Evolutionary conservation across 2,888 invertebrate genomes (phyloP).

Genomic region (Aelia acuminata): DNA sequence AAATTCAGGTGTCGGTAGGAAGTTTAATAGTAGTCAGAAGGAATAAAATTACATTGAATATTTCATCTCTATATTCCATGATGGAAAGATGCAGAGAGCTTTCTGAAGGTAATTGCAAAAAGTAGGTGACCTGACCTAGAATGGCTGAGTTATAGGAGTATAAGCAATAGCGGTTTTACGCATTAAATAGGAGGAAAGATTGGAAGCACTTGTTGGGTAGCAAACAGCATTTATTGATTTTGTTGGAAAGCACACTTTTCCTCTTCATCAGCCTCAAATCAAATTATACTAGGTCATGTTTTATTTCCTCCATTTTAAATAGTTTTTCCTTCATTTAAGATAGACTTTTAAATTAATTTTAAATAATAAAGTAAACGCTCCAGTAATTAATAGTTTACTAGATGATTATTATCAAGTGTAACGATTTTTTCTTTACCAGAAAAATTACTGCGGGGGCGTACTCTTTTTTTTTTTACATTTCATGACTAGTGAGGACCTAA

Average conservation of each 20-base stretch:
- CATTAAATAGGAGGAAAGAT: background rate
- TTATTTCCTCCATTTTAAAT: background rate
- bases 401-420: too few species aligned
- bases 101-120: background rate
- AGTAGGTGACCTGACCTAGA: slow-evolving; percentile 17
- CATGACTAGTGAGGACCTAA: too few species aligned
- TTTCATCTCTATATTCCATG: background rate
- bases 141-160: background rate
- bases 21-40: background rate
- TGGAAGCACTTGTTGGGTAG: background rate
- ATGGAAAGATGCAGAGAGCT: background rate
- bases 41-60: background rate
- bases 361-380: too few species aligned
- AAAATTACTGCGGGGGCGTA: too few species aligned
- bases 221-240: slow-evolving; percentile 29
- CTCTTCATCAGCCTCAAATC: background rate
- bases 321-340: too few species aligned
- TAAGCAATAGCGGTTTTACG: background rate
- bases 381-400: too few species aligned
- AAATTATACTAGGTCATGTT: background rate
- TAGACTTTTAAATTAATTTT: too few species aligned
- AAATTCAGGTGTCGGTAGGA: too few species aligned
- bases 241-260: background rate
- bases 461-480: too few species aligned
- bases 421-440: too few species aligned